These are phyloP conservation scores for Apamea epomidion DNA, from an alignment of 2,888 invertebrate species.

Conservation along the genomic window DNA sequence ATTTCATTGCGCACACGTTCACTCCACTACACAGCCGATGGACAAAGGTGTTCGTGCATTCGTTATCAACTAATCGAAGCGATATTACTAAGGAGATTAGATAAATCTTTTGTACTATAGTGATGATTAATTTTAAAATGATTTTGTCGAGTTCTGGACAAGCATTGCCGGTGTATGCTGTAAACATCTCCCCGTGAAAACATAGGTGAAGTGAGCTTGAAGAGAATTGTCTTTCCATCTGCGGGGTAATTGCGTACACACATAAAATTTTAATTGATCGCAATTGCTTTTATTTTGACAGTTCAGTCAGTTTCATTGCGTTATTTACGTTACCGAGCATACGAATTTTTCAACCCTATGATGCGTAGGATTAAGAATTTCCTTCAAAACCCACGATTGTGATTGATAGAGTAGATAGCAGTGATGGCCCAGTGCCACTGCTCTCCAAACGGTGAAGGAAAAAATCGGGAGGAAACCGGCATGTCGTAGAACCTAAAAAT, in stretches of 20 bases:
- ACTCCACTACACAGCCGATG: conserved; percentile 24
- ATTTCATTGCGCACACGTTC: conserved; percentile 51
- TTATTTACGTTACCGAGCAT: not conserved
- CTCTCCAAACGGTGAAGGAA: not conserved
- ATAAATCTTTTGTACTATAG: conserved; percentile 24
- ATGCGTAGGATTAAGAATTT: not conserved
- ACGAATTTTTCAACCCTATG: not conserved
- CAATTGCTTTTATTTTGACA: not conserved
- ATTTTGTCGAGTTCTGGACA: conserved; percentile 7
- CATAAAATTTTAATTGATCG: no score
- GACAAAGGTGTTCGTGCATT: conserved; percentile 22
- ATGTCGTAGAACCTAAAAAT: not conserved
- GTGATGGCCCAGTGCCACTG: not conserved
- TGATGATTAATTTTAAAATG: conserved; percentile 25
- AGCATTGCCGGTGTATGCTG: not conserved
- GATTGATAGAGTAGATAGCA: not conserved
- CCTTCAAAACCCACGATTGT: not conserved
- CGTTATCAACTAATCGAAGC: conserved; percentile 36
- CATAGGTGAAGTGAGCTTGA: not conserved
- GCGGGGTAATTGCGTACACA: no score
- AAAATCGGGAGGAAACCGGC: not conserved
- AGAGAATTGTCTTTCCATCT: not conserved
- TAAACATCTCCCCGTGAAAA: not conserved
- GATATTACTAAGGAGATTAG: conserved; percentile 51
- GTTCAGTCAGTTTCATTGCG: not conserved